These are phyloP conservation scores for Drosophila arawakana DNA, from an alignment of 1,140 invertebrate genomes.

Conservation along the genomic window DNA sequence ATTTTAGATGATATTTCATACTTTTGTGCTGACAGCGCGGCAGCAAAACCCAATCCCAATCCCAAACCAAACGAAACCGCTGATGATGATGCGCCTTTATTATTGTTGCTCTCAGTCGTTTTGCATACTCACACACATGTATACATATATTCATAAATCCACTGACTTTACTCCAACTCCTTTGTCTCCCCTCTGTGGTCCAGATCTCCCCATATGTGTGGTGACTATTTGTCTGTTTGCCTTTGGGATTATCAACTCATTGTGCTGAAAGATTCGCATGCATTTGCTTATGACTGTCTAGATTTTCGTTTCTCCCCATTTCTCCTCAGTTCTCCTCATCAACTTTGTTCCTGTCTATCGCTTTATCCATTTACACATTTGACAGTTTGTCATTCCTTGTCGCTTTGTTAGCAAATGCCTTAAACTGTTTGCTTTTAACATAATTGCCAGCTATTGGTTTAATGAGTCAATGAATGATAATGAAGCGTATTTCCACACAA, in stretches of 20 bases:
- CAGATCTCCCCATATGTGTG: constrained; percentile 3
- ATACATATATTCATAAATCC: constrained; percentile 26
- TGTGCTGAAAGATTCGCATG: constrained; percentile 50
- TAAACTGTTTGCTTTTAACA: constrained; percentile 39
- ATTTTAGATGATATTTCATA: constrained; percentile 83
- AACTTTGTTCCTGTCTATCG: neutral
- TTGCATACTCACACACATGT: constrained; percentile 53
- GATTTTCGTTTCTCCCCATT: neutral
- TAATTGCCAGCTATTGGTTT: constrained; percentile 56
- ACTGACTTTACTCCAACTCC: constrained; percentile 11
- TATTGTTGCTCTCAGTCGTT: constrained; percentile 79
- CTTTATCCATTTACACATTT: constrained; percentile 55
- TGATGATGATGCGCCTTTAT: constrained; percentile 80
- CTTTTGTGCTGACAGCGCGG: constrained; percentile 73
- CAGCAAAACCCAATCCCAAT: constrained; percentile 5
- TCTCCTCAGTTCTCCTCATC: neutral
- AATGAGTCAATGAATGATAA: constrained; percentile 25
- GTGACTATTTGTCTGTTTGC: constrained; percentile 50
- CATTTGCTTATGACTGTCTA: constrained; percentile 34
- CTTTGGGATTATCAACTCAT: constrained; percentile 80
- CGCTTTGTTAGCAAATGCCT: constrained; percentile 10
- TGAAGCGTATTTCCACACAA: neutral
- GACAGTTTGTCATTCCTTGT: constrained; percentile 33
- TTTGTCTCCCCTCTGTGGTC: constrained; percentile 1
- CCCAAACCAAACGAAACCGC: constrained; percentile 9